Base-by-base conservation (phyloP, 2,113 vertebrate species). In the Gavialis gangeticus region DNA sequence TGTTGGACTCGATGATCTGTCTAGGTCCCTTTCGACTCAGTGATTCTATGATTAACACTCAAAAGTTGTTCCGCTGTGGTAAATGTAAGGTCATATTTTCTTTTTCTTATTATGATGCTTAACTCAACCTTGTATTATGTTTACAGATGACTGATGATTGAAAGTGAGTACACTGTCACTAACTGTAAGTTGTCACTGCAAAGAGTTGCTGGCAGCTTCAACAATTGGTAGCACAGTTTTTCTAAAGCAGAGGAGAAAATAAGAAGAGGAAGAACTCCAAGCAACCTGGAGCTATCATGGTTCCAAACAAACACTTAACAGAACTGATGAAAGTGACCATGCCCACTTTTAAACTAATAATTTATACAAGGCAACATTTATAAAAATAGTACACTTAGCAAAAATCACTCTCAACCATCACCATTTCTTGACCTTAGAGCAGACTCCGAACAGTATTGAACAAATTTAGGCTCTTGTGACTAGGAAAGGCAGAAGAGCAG, bases 191-290 rank as follows among this genome's bases (percentile, higher is more conserved):
- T 58, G 58, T 76, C 34, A 46, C 77, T 37, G 76, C 2, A 54
- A 88, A 66, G 0, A 27, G 27, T 71, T 77, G 6, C 80, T 89
- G 60, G 71, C 85, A 81, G 30, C 77, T 90, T 90, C 93, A 46
- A 9, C 46, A 46, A 46, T 77, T 82, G 88, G 63, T 5, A 22
- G 82, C 89, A 46, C 12, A 21, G 79, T 81, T 96, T 90, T 77
- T 84, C 77, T 79, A 60, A 17, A 85, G 64, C 86, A 94, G 14
- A 90, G 9, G 59, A 92, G 80, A 93, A 96, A 95, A 79, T 83
- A 88, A 93, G 90, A 96, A 94, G 71, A 22, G 88, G 91, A 96
- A 96, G 91, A 85, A 91, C 63, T 46, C 69, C 60, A 89, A 85
- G 90, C 22, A 76, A 90, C 25, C 25, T 79, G 69, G 67, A 75